Percentiles rank a stretch among this genome's conserved stretches.
Evolutionary conservation across 2,113 vertebrate species (phyloP).

Genomic region (Oceanites oceanicus): DNA sequence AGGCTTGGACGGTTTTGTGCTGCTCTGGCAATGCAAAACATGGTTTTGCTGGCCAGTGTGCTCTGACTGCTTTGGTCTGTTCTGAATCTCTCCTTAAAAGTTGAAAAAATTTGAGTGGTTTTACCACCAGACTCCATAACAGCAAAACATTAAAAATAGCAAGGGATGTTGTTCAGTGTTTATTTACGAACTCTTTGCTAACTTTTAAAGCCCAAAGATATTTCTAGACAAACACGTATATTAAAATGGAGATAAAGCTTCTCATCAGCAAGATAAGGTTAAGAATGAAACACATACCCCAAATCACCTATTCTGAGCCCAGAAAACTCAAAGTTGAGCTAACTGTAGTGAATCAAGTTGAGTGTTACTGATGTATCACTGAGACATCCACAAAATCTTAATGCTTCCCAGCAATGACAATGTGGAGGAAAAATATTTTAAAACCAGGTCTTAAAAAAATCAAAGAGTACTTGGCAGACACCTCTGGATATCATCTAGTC

Average conservation of each 20-base stretch:
- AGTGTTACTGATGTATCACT: background rate
- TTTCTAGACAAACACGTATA: background rate
- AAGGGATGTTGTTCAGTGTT: background rate
- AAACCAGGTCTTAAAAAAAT: background rate
- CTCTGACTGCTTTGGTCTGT: background rate
- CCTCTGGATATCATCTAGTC: background rate
- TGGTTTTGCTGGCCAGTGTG: background rate
- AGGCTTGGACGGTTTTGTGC: background rate
- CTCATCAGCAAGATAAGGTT: background rate
- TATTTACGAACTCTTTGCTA: background rate
- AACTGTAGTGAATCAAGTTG: background rate
- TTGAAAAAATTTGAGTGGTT: conserved; percentile 49
- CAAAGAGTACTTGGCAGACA: background rate
- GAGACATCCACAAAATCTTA: background rate
- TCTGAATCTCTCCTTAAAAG: conserved; percentile 58
- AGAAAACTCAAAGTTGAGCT: background rate
- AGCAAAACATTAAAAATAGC: conserved; percentile 44
- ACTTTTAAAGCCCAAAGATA: background rate
- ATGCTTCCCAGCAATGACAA: background rate
- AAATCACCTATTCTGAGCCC: background rate
- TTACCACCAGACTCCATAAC: background rate
- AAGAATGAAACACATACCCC: background rate
- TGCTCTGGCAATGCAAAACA: background rate
- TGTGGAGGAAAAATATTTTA: background rate
- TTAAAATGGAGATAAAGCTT: background rate